Base-by-base conservation (phyloP, 2,888 invertebrate genomes). In the Phlogophora meticulosa region DNA sequence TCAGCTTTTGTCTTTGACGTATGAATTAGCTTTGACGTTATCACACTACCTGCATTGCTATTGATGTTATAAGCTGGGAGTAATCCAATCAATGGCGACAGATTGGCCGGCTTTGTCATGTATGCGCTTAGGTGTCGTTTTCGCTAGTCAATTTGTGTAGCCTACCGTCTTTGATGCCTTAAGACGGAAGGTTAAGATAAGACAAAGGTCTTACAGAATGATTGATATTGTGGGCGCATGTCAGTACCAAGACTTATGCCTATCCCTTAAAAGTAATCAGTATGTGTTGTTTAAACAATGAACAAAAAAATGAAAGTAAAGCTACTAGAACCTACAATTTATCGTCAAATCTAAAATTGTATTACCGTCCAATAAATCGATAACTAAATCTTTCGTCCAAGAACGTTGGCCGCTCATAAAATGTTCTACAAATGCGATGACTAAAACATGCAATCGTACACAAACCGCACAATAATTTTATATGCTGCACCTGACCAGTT, bases 401-500 rank as follows among this genome's bases (percentile, higher is more conserved):
- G 42, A 20, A n/a, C 15, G 0, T 7, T 7, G n/a, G 34, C 15
- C 28, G 11, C 24, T 4, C 36, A 36, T 20, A 36, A 43, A 60
- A 60, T 24, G 7, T 17, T 22, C 11, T 9, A 38, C 17, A 28
- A 28, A 34, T 34, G 15, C 28, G 28, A 4, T 28, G n/a, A 28
- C 28, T 28, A 40, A 49, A 52, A n/a, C 48, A 2, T 38, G 38
- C n/a, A 32, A 52, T 59, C 15, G 20, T n/a, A 11, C 24, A 56
- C 36, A 57, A 64, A 40, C 43, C 10, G 43, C n/a, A 49, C 22
- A 55, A 49, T 43, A 59, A 51, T 55, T 55, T 43, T 51, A 55
- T 45, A 65, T 20, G 60, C 67, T 42, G 59, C 46, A 60, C 59
- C 64, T 70, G 59, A 57, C 45, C 65, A 42, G 49, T 62, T 60